These are phyloP conservation scores for Esox masquinongy DNA, from an alignment of 2,797 vertebrate species.

Conservation along the genomic window DNA sequence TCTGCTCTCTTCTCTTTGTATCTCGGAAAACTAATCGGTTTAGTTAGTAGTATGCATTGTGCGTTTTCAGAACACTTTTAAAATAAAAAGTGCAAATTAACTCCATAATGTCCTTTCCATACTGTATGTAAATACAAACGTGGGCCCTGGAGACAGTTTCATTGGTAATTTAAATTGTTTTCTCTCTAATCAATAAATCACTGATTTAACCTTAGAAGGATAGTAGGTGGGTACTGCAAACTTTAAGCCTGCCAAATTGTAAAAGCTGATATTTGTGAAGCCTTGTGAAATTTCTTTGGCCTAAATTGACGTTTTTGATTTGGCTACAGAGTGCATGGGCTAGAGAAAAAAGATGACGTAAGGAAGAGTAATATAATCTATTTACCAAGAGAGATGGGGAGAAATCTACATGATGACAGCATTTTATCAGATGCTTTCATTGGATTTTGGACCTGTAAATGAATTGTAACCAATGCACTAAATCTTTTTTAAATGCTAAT, in stretches of 20 bases:
- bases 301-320: background rate
- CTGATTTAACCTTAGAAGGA: background rate
- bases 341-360: background rate
- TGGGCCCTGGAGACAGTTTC: background rate
- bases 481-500: background rate
- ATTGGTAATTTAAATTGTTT: background rate
- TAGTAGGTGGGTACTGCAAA: background rate
- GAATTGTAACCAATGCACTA: background rate
- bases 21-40: constrained; percentile 50
- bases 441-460: background rate
- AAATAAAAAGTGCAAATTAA: background rate
- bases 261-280: background rate
- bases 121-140: background rate
- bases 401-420: background rate
- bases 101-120: background rate
- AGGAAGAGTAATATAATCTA: background rate
- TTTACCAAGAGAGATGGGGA: background rate
- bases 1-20: constrained; percentile 26
- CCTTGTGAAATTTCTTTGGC: background rate
- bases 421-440: background rate
- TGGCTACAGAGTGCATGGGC: background rate
- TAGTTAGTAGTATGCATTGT: constrained; percentile 20
- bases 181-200: background rate
- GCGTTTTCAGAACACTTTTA: background rate
- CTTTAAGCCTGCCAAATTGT: background rate